These are phyloP conservation scores for Xanthia togata DNA, from an alignment of 2,888 invertebrate species.

Conservation along the genomic window DNA sequence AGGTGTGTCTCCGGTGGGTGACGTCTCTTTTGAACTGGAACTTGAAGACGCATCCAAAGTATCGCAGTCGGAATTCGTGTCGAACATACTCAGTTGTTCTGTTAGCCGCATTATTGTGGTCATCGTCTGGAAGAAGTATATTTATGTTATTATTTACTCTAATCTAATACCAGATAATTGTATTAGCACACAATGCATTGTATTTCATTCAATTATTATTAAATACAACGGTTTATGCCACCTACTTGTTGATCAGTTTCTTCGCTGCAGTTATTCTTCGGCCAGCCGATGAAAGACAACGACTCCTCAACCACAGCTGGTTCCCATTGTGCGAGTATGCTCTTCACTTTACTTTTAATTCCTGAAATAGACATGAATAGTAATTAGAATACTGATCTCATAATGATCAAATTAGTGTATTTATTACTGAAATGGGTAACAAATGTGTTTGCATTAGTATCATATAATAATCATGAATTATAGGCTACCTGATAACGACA, in stretches of 20 bases:
- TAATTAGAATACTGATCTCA: background rate
- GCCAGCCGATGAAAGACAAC: slow-evolving; percentile 95
- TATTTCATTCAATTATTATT: too few relatives aligned
- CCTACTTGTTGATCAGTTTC: slow-evolving; percentile 78
- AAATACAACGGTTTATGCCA: background rate
- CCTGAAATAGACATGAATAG: slow-evolving; percentile 67
- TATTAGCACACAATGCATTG: too few relatives aligned
- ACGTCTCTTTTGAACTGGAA: slow-evolving; percentile 91
- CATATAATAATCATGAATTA: too few relatives aligned
- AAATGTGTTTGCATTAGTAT: background rate
- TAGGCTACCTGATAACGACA: background rate
- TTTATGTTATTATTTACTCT: background rate
- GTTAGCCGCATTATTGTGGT: slow-evolving; percentile 94
- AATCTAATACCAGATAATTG: too few relatives aligned
- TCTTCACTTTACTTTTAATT: slow-evolving; percentile 92
- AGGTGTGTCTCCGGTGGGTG: slow-evolving; percentile 89
- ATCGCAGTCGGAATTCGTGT: slow-evolving; percentile 93
- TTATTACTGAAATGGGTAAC: background rate
- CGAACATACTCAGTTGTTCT: slow-evolving; percentile 93
- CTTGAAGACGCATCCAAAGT: slow-evolving; percentile 90
- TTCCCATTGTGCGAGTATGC: slow-evolving; percentile 96
- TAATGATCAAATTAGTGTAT: background rate
- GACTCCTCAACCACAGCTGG: slow-evolving; percentile 96
- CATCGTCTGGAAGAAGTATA: slow-evolving; percentile 85
- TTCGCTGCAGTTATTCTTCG: slow-evolving; percentile 88